These are phyloP conservation scores for Parauchenoglanis punctatus DNA, from an alignment of 2,797 vertebrate species.

Conservation along the genomic window DNA sequence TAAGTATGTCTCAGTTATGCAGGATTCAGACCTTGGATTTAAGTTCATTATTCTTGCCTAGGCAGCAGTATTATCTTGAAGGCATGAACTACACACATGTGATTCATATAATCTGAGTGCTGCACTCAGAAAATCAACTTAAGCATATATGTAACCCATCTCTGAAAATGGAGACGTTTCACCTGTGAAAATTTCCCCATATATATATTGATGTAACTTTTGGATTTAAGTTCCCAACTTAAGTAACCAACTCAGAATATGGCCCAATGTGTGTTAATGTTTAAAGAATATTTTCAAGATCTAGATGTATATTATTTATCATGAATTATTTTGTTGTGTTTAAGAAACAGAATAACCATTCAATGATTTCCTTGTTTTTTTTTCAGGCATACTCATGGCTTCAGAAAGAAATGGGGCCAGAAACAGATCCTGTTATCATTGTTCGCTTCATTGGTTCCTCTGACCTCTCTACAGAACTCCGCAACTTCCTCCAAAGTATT, in stretches of 20 bases:
- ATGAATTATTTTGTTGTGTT: background rate
- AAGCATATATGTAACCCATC: background rate
- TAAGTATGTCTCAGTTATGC: background rate
- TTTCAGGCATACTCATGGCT: constrained; percentile 93
- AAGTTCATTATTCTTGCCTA: background rate
- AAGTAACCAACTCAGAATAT: background rate
- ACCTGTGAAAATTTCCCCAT: no score
- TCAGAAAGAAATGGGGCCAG: constrained; percentile 92
- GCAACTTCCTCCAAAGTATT: constrained; percentile 91
- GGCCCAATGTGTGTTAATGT: background rate
- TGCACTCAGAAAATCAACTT: no score
- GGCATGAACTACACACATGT: background rate
- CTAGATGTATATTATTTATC: background rate
- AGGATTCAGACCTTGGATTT: background rate
- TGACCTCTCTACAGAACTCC: constrained; percentile 88
- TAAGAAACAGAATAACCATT: constrained; percentile 3
- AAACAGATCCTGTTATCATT: constrained; percentile 92
- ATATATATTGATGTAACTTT: background rate
- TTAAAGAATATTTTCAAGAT: background rate
- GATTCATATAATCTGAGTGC: background rate
- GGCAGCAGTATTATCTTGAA: no score
- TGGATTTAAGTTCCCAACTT: background rate
- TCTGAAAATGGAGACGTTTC: background rate
- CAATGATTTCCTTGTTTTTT: constrained; percentile 12
- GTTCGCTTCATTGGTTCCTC: constrained; percentile 93